Evolutionary conservation across 2,113 vertebrate species (phyloP).

Genomic region (Pica pica): DNA sequence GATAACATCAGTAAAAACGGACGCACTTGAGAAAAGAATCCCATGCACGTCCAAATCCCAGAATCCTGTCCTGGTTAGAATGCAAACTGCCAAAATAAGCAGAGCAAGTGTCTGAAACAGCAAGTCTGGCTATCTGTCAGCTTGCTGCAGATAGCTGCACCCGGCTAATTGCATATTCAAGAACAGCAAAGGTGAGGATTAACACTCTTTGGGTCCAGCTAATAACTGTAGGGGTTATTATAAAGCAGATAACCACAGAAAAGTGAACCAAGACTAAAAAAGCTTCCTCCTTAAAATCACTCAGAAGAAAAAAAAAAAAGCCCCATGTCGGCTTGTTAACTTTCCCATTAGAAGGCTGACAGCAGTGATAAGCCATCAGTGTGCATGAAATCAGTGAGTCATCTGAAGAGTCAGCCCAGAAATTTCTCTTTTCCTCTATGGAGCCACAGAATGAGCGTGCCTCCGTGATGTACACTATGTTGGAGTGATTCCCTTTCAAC

Average conservation of each 20-base stretch:
- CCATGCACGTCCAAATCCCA: background rate
- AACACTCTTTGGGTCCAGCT: background rate
- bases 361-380: background rate
- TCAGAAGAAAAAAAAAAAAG: background rate
- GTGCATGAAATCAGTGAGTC: background rate
- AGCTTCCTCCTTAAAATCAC: background rate
- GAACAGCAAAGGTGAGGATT: background rate
- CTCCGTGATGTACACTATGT: background rate
- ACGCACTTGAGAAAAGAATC: background rate
- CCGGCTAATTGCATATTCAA: accelerated
- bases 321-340: background rate
- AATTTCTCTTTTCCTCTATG: background rate
- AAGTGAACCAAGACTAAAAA: background rate
- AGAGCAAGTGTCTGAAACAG: background rate
- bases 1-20: background rate
- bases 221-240: background rate
- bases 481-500: background rate
- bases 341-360: background rate
- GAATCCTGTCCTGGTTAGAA: background rate
- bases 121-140: background rate
- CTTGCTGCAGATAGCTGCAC: background rate
- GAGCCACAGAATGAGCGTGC: background rate
- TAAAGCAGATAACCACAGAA: background rate
- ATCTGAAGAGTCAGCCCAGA: background rate
- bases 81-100: background rate